phyloP scores from a whole-genome alignment of 2,797 vertebrate species.

The Characodon lateralis region DNA sequence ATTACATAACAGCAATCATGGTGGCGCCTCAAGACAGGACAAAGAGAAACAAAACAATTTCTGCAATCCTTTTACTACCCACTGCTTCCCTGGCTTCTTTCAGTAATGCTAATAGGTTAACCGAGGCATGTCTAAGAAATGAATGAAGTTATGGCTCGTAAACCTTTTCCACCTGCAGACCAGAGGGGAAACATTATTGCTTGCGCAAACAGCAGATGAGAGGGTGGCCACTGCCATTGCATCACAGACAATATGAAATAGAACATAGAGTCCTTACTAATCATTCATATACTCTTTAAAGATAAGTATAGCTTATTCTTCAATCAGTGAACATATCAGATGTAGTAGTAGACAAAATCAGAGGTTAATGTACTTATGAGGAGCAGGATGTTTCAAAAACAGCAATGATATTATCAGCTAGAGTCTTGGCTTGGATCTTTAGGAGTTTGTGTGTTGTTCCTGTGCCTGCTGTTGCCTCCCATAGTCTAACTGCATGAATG shows the following conservation, averaged over 20 bases:
- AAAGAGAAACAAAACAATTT: conserved; percentile 23
- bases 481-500: neutral
- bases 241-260: conserved; percentile 3
- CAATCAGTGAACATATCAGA: neutral
- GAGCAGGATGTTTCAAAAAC: neutral
- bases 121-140: conserved; percentile 15
- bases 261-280: neutral
- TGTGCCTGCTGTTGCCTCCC: neutral
- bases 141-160: neutral
- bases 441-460: neutral
- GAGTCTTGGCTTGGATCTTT: neutral
- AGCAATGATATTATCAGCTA: neutral
- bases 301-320: neutral
- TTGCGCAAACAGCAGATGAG: conserved; percentile 14
- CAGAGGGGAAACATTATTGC: conserved; percentile 17
- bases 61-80: conserved; percentile 20
- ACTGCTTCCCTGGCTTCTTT: conserved; percentile 10
- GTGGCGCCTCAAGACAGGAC: conserved; percentile 21
- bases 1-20: conserved; percentile 33
- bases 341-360: neutral
- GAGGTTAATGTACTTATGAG: neutral
- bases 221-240: neutral
- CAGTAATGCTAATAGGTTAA: conserved; percentile 15
- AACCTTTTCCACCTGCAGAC: conserved; percentile 18
- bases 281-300: neutral